Evolutionary conservation across 2,113 vertebrate genomes (phyloP), one percentile per base, ranked within the genome.

Genomic region (Puma concolor): DNA sequence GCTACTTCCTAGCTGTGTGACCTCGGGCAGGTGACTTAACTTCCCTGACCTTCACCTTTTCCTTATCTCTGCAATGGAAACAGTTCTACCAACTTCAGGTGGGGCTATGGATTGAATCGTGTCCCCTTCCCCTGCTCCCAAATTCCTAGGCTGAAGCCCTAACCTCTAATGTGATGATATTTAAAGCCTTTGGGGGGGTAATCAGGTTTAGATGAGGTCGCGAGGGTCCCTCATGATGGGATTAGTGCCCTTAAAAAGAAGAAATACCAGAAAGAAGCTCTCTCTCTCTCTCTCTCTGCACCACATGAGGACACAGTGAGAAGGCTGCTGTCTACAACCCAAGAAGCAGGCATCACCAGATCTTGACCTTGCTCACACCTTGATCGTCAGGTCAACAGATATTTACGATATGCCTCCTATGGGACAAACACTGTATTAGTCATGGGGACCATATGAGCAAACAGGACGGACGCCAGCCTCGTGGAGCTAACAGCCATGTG

Each of bases 181-280:
- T 50, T 38, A 52, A 52, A 41, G 33, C 8, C 63, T 63, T 71
- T 11, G 63, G 72, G 50, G 50, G 48, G 33, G 13, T 52, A 11
- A 87, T n/a, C 50, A 60, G 38, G 5, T 48, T 54, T 54, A 54
- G 36, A 83, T 21, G n/a, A 90, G 14, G n/a, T 48, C 17, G 0
- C 9, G 38, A 4, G 11, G 29, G 4, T 15, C 2, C 25, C 76
- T n/a, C 6, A 0, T 6, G 29, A 52, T 66, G 76, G 31, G n/a
- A 48, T 64, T 36, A 7, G 25, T 48, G 66, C 36, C 67, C 76
- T 50, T 29, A 54, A 5, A 7, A 7, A 36, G 41, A 76, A 67
- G 33, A 54, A n/a, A 54, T 60, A 44, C 27, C 64, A 41, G 16
- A 67, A 52, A 81, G 79, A 27, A 81, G 52, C n/a, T 16, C 17